These are phyloP conservation scores for Lordiphosa fenestrarum DNA, from an alignment of 2,888 invertebrate species.

Conservation along the genomic window DNA sequence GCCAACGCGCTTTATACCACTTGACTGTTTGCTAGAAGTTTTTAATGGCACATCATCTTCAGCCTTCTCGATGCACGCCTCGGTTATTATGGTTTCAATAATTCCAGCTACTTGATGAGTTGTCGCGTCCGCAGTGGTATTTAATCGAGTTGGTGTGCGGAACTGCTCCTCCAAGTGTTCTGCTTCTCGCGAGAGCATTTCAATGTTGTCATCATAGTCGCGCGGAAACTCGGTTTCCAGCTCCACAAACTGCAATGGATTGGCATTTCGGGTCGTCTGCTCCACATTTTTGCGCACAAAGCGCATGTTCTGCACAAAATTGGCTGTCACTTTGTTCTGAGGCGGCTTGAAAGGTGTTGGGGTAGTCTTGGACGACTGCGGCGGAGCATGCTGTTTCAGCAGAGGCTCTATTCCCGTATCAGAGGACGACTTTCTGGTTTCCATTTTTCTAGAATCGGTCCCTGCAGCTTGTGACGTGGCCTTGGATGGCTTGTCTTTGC, in stretches of 20 bases:
- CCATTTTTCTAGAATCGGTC: constrained; percentile 50
- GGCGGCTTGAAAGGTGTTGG: constrained; percentile 40
- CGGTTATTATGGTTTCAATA: constrained; percentile 62
- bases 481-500: constrained; percentile 62
- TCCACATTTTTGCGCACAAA: constrained; percentile 80
- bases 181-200: constrained; percentile 79
- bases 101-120: constrained; percentile 62
- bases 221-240: constrained; percentile 80
- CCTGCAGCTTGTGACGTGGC: constrained; percentile 30
- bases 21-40: constrained; percentile 44
- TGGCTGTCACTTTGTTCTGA: constrained; percentile 44
- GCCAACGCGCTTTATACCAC: constrained; percentile 69
- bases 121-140: constrained; percentile 53
- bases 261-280: constrained; percentile 72
- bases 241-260: constrained; percentile 74
- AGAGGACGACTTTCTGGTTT: constrained; percentile 60
- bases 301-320: constrained; percentile 73
- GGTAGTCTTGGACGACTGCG: constrained; percentile 44
- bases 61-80: constrained; percentile 58
- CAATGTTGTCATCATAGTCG: constrained; percentile 80
- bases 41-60: constrained; percentile 58
- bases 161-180: constrained; percentile 80
- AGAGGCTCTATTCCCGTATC: constrained; percentile 61
- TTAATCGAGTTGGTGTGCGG: constrained; percentile 71
- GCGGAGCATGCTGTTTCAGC: constrained; percentile 43